These are phyloP conservation scores for Arothron firmamentum DNA, from an alignment of 2,113 vertebrate species.

Conservation along the genomic window DNA sequence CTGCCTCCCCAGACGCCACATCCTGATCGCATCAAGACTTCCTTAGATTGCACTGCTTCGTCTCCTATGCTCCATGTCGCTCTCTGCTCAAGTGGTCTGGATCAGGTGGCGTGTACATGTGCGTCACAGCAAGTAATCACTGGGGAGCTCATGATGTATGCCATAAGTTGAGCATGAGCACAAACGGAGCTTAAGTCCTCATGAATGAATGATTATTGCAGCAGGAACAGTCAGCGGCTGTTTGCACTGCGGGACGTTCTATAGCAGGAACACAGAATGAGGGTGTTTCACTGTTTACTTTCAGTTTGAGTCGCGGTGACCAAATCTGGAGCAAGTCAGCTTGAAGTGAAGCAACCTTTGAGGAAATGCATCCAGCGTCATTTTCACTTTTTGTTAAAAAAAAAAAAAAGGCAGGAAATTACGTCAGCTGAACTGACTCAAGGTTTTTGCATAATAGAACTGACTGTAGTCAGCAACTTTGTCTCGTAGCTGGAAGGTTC, in stretches of 20 bases:
- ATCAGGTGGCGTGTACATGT: neutral
- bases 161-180: constrained; percentile 15
- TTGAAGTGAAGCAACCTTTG: too few relatives aligned
- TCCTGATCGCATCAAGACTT: neutral
- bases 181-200: constrained; percentile 1
- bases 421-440: too few relatives aligned
- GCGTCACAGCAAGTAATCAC: constrained; percentile 12
- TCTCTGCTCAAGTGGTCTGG: neutral
- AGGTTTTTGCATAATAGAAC: too few relatives aligned
- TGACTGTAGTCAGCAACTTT: too few relatives aligned
- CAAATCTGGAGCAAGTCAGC: neutral
- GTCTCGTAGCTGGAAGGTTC: too few relatives aligned
- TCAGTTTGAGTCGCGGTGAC: neutral
- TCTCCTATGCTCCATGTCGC: too few relatives aligned
- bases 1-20: neutral
- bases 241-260: too few relatives aligned
- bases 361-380: too few relatives aligned
- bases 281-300: too few relatives aligned
- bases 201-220: constrained; percentile 8
- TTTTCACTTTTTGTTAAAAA: too few relatives aligned
- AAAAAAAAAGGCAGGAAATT: too few relatives aligned
- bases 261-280: too few relatives aligned
- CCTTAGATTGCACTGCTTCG: neutral
- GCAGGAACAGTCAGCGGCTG: neutral
- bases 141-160: neutral